Base-by-base conservation (phyloP, 1,140 invertebrate genomes). In the Drosophila eugracilis region DNA sequence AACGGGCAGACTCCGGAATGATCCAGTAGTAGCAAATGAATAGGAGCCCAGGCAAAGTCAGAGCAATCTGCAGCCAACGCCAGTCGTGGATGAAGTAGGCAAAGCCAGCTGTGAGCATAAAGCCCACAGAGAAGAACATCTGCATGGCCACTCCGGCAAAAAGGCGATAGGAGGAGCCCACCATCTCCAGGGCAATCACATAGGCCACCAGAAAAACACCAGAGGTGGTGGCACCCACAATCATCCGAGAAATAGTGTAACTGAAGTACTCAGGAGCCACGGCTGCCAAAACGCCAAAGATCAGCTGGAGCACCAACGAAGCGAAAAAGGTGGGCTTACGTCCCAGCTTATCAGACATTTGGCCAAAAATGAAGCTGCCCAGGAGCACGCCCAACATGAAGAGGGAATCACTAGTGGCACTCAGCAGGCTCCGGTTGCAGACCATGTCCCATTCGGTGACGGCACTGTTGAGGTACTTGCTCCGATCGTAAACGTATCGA, bases 301-400 rank as follows among this genome's bases (percentile, higher is more conserved):
- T 91, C 21, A 96, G 92, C 90, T 96, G 95, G n/a, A 96, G 92
- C 5, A 96, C 93, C 77, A 96, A 88, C 34, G 95, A 94, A 54
- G 95, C 89, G 79, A 96, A 95, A 89, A 97, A 95, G 67, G 95
- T 95, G 49, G 94, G 93, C 91, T 95, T 95, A 26, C 96, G 93
- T 30, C 96, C 96, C 92, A 93, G 94, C 78, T 95, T 96, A 88
- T 98, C 97, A 1, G 96, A 96, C 57, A 97, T 92, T 65, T 95
- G 94, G 32, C 96, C 96, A 85, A 97, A 96, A 42, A 96, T 91
- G 52, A 97, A 94, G 47, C 96, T 96, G 10, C 96, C 96, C 55
- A 96, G 62, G 79, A 97, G 94, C 53, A 96, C 95, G 62, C 97
- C 97, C 65, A 95, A 91, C 96, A 97, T 97, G 90, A 96, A 97